phyloP scores from a whole-genome alignment of 2,888 invertebrate genomes.

The Parnassius apollo region DNA sequence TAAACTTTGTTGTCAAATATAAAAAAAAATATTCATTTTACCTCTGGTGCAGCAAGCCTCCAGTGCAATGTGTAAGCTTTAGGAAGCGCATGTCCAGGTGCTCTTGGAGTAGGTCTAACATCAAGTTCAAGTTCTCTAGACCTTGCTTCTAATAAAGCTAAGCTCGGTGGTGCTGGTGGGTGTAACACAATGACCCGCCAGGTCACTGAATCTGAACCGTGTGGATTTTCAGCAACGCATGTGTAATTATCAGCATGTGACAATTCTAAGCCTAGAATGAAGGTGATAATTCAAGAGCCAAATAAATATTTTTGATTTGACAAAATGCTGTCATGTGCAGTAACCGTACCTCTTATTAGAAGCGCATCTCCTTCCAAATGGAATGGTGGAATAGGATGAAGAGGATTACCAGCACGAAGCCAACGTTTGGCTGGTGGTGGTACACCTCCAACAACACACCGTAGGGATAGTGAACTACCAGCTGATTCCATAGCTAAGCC shows the following conservation, averaged over 20 bases:
- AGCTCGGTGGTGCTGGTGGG: conserved; percentile 85
- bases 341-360: conserved; percentile 82
- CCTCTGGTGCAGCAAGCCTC: conserved; percentile 85
- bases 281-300: conserved; percentile 11
- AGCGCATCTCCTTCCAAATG: conserved; percentile 84
- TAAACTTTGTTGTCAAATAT: not conserved
- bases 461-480: conserved; percentile 84
- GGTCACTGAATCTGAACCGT: conserved; percentile 90
- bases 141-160: conserved; percentile 79
- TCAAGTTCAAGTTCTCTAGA: conserved; percentile 69
- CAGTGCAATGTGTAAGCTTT: conserved; percentile 85
- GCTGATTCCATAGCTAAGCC: conserved; percentile 85
- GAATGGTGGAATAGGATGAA: conserved; percentile 84
- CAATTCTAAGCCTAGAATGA: conserved; percentile 82
- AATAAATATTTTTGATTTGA: conserved; percentile 8
- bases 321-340: not conserved
- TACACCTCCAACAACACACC: conserved; percentile 88
- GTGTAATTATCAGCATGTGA: conserved; percentile 90
- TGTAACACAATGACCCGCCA: conserved; percentile 89
- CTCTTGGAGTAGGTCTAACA: conserved; percentile 56
- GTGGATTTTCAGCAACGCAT: conserved; percentile 90
- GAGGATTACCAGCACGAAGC: conserved; percentile 84
- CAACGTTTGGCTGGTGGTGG: conserved; percentile 89
- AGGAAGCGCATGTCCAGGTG: conserved; percentile 68
- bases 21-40: conserved; percentile 61